Evolutionary conservation across 2,888 invertebrate species (phyloP).

Genomic region (Tridacna gigas): DNA sequence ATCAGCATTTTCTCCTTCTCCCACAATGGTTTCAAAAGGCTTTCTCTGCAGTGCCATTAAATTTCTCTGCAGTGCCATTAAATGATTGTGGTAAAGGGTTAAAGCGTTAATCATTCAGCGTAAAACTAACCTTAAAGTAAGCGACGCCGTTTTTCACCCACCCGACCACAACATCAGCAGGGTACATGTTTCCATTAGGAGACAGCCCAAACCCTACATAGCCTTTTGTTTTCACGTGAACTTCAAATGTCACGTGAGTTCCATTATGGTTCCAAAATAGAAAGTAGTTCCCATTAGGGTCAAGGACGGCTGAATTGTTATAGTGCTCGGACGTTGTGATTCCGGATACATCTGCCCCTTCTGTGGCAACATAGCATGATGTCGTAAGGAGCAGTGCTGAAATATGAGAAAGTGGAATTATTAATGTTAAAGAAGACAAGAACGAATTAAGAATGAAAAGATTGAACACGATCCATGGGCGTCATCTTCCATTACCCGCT

Average conservation of each 20-base stretch:
- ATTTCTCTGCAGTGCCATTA: too few species aligned
- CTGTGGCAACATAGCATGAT: slow-evolving; percentile 1
- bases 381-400: background rate
- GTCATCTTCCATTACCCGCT: too few species aligned
- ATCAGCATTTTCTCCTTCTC: too few species aligned
- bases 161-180: slow-evolving; percentile 94
- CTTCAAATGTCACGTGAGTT: slow-evolving; percentile 70
- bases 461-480: too few species aligned
- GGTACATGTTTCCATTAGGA: slow-evolving; percentile 91
- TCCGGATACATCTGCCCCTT: background rate
- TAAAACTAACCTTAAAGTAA: slow-evolving; percentile 67
- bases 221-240: slow-evolving; percentile 86
- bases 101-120: too few species aligned
- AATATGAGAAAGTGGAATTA: background rate
- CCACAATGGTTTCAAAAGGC: too few species aligned
- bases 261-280: slow-evolving; percentile 71
- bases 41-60: too few species aligned
- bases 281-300: slow-evolving; percentile 60
- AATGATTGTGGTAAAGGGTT: too few species aligned
- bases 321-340: slow-evolving; percentile 58
- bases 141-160: slow-evolving; percentile 88
- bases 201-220: slow-evolving; percentile 95
- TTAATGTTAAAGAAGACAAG: background rate
- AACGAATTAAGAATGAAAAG: too few species aligned
- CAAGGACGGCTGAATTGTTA: slow-evolving; percentile 49